Evolutionary conservation across 2,113 vertebrate species (phyloP).

Genomic region (Lasiurus cinereus): DNA sequence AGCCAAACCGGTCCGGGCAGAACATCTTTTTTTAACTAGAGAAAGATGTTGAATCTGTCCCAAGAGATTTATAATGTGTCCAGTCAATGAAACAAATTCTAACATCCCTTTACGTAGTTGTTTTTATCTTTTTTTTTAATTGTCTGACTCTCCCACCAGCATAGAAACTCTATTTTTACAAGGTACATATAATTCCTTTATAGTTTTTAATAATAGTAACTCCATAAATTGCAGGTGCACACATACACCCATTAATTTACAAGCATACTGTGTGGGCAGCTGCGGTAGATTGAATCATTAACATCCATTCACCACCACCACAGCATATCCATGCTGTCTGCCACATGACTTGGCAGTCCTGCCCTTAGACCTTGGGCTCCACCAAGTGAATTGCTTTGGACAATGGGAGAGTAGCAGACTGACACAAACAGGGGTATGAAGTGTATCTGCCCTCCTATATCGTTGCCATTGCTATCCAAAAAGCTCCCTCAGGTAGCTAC

Average conservation of each 20-base stretch:
- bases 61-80: neutral
- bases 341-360: neutral
- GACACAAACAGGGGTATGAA: neutral
- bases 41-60: conserved; percentile 29
- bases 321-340: neutral
- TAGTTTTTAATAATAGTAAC: neutral
- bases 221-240: neutral
- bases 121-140: neutral
- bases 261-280: neutral
- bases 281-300: neutral
- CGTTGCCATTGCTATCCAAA: neutral
- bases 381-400: neutral
- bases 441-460: neutral
- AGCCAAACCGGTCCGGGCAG: too few relatives aligned
- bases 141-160: neutral
- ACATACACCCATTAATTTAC: neutral
- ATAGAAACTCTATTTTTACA: neutral
- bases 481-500: neutral
- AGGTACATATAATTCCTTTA: neutral
- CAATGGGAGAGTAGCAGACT: neutral
- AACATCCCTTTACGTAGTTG: neutral
- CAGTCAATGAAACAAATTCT: neutral
- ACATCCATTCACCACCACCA: neutral
- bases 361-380: neutral
- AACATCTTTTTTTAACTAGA: neutral